These are phyloP conservation scores for Petaurus breviceps DNA, from an alignment of 2,113 vertebrate genomes.

Conservation along the genomic window DNA sequence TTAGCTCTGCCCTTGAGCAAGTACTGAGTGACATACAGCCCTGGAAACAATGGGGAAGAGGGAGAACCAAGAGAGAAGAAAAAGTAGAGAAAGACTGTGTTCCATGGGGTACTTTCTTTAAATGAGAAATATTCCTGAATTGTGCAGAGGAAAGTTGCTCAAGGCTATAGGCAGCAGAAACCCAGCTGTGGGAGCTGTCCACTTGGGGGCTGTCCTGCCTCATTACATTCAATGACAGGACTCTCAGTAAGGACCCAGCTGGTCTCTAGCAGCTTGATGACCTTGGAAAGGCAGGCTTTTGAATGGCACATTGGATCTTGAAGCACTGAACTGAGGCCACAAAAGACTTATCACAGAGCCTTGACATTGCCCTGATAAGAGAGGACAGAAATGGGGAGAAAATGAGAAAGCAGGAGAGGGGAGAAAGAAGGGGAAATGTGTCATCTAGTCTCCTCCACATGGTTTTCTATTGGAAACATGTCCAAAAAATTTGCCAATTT, in stretches of 20 bases:
- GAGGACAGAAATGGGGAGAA: neutral
- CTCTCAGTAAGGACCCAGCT: neutral
- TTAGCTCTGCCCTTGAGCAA: neutral
- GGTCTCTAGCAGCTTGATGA: neutral
- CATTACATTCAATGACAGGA: neutral
- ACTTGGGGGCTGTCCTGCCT: neutral
- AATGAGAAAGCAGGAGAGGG: neutral
- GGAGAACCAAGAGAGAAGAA: neutral
- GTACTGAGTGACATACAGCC: neutral
- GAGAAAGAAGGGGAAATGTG: neutral
- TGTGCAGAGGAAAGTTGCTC: neutral
- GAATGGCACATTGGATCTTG: conserved; percentile 13
- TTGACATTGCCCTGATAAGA: neutral
- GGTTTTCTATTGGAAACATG: neutral
- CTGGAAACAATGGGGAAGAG: neutral
- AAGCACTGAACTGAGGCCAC: conserved; percentile 38
- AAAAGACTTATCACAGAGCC: neutral
- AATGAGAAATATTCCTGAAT: neutral
- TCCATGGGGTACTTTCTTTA: neutral
- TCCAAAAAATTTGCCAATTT: conserved; percentile 7
- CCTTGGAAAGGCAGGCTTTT: neutral
- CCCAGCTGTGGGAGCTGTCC: neutral
- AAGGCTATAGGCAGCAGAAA: neutral
- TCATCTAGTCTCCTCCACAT: neutral
- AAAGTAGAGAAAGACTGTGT: conserved; percentile 1